Percentiles rank a stretch among this genome's conserved stretches.
Conservation (phyloP, 2,888 invertebrate species). For the Lochmaea capreae region DNA sequence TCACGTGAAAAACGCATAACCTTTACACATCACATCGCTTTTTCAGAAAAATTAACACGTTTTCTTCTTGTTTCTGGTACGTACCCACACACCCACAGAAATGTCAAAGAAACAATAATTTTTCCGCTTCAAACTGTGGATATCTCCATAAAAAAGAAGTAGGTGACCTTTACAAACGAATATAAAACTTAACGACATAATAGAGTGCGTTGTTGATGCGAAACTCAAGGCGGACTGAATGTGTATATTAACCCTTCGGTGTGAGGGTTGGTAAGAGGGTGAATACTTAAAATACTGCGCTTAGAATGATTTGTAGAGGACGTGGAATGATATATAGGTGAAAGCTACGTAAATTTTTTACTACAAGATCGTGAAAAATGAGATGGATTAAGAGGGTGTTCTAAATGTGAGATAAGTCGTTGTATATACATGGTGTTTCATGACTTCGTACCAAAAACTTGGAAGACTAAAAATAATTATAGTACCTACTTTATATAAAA, state of each 20-base stretch:
- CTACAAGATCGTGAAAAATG: constrained; percentile 4
- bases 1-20: too few species aligned
- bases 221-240: neutral
- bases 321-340: constrained; percentile 17
- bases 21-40: too few species aligned
- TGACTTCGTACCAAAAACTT: too few species aligned
- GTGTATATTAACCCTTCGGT: constrained; percentile 19
- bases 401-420: neutral
- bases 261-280: constrained; percentile 15
- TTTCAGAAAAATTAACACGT: too few species aligned
- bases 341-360: constrained; percentile 5
- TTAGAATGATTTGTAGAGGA: constrained; percentile 23
- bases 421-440: neutral
- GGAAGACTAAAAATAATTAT: too few species aligned
- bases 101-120: neutral
- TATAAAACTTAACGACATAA: constrained; percentile 5
- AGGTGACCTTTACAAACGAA: constrained; percentile 1
- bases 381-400: neutral
- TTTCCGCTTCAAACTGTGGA: neutral
- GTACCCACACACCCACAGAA: neutral
- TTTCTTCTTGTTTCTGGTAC: neutral
- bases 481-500: too few species aligned
- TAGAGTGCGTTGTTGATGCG: neutral
- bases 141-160: neutral
- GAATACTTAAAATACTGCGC: constrained; percentile 18